Percentiles rank a stretch among this genome's conserved stretches.
Evolutionary conservation across 2,888 invertebrate species (phyloP).

Genomic region (Eulithis prunata): DNA sequence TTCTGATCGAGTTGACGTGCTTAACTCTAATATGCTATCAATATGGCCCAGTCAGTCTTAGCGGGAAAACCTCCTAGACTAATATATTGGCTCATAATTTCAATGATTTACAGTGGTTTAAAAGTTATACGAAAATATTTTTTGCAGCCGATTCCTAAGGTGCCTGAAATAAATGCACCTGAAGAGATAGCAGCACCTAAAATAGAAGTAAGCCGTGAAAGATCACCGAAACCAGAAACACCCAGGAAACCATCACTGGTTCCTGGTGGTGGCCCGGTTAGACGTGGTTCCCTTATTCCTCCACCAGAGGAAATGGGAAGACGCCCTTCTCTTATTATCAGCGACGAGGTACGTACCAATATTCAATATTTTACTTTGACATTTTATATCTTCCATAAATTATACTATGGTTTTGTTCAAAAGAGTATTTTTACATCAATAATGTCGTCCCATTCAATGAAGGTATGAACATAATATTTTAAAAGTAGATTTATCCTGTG

Average conservation of each 20-base stretch:
- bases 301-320: constrained; percentile 94
- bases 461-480: constrained; percentile 62
- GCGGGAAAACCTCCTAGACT: too few species aligned
- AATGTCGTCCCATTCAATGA: constrained; percentile 58
- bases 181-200: constrained; percentile 87
- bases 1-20: too few species aligned
- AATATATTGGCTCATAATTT: too few species aligned
- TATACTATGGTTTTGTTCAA: constrained; percentile 30
- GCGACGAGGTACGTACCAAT: constrained; percentile 92
- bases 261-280: constrained; percentile 79
- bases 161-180: constrained; percentile 89
- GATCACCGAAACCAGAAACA: constrained; percentile 86
- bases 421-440: constrained; percentile 45
- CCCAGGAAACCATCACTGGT: constrained; percentile 90
- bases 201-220: constrained; percentile 94
- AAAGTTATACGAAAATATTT: constrained; percentile 21
- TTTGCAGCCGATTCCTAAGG: constrained; percentile 67
- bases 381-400: constrained; percentile 17
- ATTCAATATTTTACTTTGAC: constrained; percentile 17
- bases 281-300: constrained; percentile 94
- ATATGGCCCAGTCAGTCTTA: too few species aligned
- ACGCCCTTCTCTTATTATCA: constrained; percentile 95
- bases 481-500: constrained; percentile 53
- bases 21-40: too few species aligned
- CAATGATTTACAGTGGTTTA: too few species aligned